phyloP scores from a whole-genome alignment of 1,140 invertebrate genomes.

The Brachionus asplanchnoidis region DNA sequence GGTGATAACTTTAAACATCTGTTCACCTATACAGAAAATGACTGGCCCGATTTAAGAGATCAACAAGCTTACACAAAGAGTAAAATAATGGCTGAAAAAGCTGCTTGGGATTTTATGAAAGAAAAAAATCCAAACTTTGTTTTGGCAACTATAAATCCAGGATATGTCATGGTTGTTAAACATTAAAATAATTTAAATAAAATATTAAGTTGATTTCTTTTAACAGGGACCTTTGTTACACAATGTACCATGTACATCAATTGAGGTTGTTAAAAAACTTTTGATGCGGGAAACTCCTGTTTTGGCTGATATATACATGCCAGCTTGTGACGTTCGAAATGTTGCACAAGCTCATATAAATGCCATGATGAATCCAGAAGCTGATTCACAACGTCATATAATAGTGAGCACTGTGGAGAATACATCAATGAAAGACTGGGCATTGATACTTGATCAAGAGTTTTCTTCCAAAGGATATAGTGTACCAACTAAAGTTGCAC shows the following conservation, averaged over 20 bases:
- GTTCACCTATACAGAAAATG: constrained; percentile 59
- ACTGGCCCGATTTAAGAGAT: constrained; percentile 58
- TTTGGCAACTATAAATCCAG: constrained; percentile 56
- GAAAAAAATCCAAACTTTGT: constrained; percentile 61
- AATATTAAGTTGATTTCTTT: not conserved
- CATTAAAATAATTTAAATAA: constrained; percentile 57
- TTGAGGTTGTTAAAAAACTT: constrained; percentile 55
- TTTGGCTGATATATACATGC: constrained; percentile 58
- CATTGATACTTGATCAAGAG: not conserved
- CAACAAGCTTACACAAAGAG: constrained; percentile 57
- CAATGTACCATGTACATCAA: constrained; percentile 39
- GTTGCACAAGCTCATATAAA: constrained; percentile 61
- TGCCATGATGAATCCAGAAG: constrained; percentile 59
- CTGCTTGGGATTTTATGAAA: constrained; percentile 62
- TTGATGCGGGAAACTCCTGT: constrained; percentile 58
- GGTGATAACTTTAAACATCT: constrained; percentile 51
- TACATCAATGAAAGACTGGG: constrained; percentile 3
- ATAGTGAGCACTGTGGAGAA: constrained; percentile 1
- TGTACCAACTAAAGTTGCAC: constrained; percentile 58
- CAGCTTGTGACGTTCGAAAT: constrained; percentile 61
- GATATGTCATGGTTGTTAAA: constrained; percentile 53
- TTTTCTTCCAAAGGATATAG: constrained; percentile 53
- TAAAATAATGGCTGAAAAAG: constrained; percentile 61
- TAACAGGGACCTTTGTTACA: constrained; percentile 38
- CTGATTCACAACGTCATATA: constrained; percentile 51